A percentile compares a stretch with the other conserved stretches of the same genome.
Conservation (phyloP, 2,113 vertebrate genomes). For the Rhynchomys soricoides region DNA sequence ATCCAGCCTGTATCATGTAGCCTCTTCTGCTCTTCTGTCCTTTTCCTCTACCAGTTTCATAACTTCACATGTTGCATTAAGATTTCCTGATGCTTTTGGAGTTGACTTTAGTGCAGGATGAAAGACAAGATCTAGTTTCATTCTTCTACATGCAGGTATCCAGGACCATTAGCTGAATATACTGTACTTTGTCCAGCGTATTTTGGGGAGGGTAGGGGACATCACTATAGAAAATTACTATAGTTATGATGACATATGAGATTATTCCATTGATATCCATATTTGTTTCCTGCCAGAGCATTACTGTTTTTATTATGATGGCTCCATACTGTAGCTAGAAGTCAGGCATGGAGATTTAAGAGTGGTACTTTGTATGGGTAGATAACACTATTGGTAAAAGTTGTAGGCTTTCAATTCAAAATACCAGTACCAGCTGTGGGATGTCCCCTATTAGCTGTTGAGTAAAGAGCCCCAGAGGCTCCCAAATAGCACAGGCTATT, state of each 20-base stretch:
- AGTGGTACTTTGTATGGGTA: not conserved
- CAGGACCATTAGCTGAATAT: not conserved
- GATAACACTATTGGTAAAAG: not conserved
- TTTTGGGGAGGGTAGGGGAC: not conserved
- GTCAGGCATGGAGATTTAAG: not conserved
- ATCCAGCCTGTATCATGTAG: not conserved
- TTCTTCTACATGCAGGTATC: not conserved
- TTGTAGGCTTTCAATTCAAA: not conserved
- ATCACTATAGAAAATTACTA: not conserved
- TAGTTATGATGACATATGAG: not conserved
- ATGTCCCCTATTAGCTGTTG: too few species aligned
- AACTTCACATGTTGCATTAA: not conserved
- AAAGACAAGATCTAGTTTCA: not conserved
- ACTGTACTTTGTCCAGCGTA: not conserved
- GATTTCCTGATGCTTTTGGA: not conserved
- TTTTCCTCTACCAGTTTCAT: not conserved
- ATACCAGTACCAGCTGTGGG: too few species aligned
- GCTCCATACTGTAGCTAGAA: not conserved
- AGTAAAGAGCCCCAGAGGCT: too few species aligned
- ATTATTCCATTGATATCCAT: not conserved
- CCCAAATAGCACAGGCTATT: not conserved
- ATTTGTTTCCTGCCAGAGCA: not conserved
- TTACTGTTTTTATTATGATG: not conserved
- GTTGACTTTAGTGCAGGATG: not conserved
- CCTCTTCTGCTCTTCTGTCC: not conserved